These are phyloP conservation scores for Parnassius orleans DNA, from an alignment of 2,888 invertebrate species.

Conservation along the genomic window DNA sequence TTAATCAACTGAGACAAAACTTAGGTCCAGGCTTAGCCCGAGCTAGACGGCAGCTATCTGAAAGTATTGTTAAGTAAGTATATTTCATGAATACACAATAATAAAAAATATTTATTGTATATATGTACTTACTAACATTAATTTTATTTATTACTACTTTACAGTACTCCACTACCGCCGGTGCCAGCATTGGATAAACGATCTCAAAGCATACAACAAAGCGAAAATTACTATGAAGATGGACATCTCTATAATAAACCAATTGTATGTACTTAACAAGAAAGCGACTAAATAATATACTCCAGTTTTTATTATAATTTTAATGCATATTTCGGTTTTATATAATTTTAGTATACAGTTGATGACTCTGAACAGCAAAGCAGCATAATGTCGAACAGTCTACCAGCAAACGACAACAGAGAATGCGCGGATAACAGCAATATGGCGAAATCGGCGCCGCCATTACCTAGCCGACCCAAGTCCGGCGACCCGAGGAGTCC, in stretches of 20 bases:
- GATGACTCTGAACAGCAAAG: slow-evolving; percentile 58
- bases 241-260: slow-evolving; percentile 89
- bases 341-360: slow-evolving; percentile 51
- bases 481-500: slow-evolving; percentile 72
- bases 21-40: slow-evolving; percentile 83
- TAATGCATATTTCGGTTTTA: not conserved
- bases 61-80: slow-evolving; percentile 90
- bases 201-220: slow-evolving; percentile 78
- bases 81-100: slow-evolving; percentile 29
- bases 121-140: not conserved
- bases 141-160: slow-evolving; percentile 26
- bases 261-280: slow-evolving; percentile 63
- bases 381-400: slow-evolving; percentile 63
- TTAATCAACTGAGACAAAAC: slow-evolving; percentile 90
- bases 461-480: slow-evolving; percentile 61
- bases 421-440: slow-evolving; percentile 50
- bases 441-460: slow-evolving; percentile 68
- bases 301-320: no score
- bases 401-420: slow-evolving; percentile 50
- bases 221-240: slow-evolving; percentile 77
- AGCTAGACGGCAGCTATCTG: slow-evolving; percentile 85
- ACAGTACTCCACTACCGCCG: slow-evolving; percentile 90
- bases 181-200: slow-evolving; percentile 86
- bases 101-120: no score
- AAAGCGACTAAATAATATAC: no score